Evolutionary conservation across 35 echinoderm and acorn worm species (phyloP).

Genomic region (Holothuria glaberrima): DNA sequence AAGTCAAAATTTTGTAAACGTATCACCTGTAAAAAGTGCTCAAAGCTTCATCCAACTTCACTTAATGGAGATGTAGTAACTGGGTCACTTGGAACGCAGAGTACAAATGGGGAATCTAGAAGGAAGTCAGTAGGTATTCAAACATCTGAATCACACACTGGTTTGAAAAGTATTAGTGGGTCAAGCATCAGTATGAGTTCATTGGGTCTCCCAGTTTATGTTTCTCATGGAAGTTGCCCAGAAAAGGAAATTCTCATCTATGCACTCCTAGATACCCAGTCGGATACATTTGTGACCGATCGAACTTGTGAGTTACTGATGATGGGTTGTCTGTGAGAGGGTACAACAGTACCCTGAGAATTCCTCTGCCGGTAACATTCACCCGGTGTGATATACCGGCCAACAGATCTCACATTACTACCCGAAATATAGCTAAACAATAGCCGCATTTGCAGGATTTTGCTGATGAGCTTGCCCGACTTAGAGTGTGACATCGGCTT

Average conservation of each 20-base stretch:
- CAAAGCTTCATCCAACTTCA: constrained; percentile 5
- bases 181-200: constrained; percentile 13
- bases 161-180: background rate
- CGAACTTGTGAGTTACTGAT: background rate
- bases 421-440: constrained; percentile 54
- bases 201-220: background rate
- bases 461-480: constrained; percentile 19
- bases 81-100: too few relatives aligned
- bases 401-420: constrained; percentile 74
- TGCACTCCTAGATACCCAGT: constrained; percentile 34
- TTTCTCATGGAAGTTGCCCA: constrained; percentile 5
- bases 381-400: constrained; percentile 69
- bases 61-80: constrained; percentile 7
- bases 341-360: background rate
- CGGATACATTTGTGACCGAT: constrained; percentile 25
- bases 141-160: background rate
- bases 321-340: constrained; percentile 26
- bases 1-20: background rate
- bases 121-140: background rate
- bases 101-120: too few relatives aligned
- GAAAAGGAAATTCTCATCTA: constrained; percentile 7
- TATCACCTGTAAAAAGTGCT: background rate
- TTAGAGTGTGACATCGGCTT: constrained; percentile 62
- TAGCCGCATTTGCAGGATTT: constrained; percentile 71
- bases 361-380: constrained; percentile 64